Evolutionary conservation across 2,797 vertebrate genomes (phyloP).

Genomic region (Todus mexicanus): DNA sequence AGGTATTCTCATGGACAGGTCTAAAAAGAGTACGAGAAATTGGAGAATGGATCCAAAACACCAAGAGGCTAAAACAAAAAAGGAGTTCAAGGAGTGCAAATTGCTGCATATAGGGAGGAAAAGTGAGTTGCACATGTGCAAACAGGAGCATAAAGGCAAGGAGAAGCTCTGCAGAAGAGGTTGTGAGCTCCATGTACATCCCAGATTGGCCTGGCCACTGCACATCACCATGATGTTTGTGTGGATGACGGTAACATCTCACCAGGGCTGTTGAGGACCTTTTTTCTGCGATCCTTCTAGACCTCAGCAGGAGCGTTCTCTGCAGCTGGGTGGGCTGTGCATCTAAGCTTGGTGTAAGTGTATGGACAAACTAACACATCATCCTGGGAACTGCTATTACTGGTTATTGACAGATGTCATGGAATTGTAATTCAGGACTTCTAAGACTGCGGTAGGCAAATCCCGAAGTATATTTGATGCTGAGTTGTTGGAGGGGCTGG

Average conservation of each 20-base stretch:
- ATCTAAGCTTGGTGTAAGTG: background rate
- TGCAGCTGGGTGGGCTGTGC: accelerated
- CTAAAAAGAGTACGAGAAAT: background rate
- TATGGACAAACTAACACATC: background rate
- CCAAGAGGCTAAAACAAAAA: background rate
- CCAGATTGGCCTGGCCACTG: accelerated
- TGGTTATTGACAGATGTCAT: background rate
- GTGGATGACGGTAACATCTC: background rate
- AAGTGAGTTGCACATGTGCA: background rate
- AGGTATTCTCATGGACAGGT: background rate
- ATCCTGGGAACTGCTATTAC: background rate
- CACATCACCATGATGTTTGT: background rate
- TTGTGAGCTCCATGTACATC: background rate
- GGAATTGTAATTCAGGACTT: background rate
- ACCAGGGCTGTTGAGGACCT: background rate
- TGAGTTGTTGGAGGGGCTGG: background rate
- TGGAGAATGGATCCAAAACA: background rate
- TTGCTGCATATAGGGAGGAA: background rate
- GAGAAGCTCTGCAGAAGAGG: background rate
- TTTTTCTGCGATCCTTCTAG: background rate
- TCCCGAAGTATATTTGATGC: background rate
- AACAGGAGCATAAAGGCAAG: background rate
- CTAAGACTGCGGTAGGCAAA: background rate
- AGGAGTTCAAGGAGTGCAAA: background rate
- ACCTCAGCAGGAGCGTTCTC: background rate